Base-by-base conservation (phyloP, 2,888 invertebrate species). In the Clusia tigrina region DNA sequence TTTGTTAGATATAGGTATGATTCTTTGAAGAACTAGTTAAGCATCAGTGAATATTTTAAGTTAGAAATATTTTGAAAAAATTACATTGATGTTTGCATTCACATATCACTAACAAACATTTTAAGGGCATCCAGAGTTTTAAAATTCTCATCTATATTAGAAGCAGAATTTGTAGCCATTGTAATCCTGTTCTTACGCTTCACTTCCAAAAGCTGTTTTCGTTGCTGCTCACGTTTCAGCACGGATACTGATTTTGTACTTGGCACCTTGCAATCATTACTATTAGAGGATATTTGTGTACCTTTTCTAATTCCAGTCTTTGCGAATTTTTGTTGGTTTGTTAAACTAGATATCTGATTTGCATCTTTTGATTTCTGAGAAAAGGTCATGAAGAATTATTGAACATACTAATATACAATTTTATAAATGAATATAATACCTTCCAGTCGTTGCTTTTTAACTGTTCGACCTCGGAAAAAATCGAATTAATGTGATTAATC, bases 401-500 rank as follows among this genome's bases (percentile, higher is more conserved):
- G n/a, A 15, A 51, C 12, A 15, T n/a, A n/a, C n/a, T n/a, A n/a
- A n/a, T n/a, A n/a, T n/a, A n/a, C n/a, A n/a, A n/a, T n/a, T n/a
- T n/a, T n/a, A n/a, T n/a, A n/a, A n/a, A n/a, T n/a, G 18, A 46
- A 22, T 46, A 37, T 15, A 37, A 62, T 71, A 76, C 81, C 82
- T 89, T 86, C 93, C 94, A 94, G 63, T 88, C 86, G 68, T 90
- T 90, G 12, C 81, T 85, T 72, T 87, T 88, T 12, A 91, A 82
- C 10, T 78, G 78, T 5, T 88, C 88, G 38, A 94, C 87, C 64
- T 91, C 90, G 15, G 88, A 86, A 81, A 93, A 95, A 71, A 93
- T 85, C 2, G 88, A 87, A 79, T 95, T 90, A 59, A 97, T 90
- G 77, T 96, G 93, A 65, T 90, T 89, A 20, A 97, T 92, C 85